Evolutionary conservation across 2,113 vertebrate species (phyloP).

Genomic region (Tylochromis polylepis): DNA sequence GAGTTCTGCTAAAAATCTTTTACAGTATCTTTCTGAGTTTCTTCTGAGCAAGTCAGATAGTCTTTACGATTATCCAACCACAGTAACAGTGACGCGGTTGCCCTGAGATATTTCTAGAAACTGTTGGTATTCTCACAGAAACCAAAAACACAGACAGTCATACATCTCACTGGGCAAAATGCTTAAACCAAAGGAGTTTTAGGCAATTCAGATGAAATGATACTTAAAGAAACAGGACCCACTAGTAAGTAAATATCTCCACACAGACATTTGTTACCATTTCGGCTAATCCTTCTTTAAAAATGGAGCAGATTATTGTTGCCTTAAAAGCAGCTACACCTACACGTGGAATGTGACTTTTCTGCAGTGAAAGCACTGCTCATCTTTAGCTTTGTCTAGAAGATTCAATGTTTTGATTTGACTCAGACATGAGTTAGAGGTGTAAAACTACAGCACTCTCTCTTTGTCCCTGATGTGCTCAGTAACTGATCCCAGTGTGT

Average conservation of each 20-base stretch:
- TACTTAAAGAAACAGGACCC: slow-evolving; percentile 5
- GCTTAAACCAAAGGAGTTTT: slow-evolving; percentile 13
- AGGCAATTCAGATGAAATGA: neutral
- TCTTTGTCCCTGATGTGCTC: slow-evolving; percentile 34
- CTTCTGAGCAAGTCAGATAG: slow-evolving; percentile 10
- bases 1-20: neutral
- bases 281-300: neutral
- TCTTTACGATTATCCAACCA: slow-evolving; percentile 47
- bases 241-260: neutral
- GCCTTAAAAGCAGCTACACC: neutral
- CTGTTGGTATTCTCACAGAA: slow-evolving; percentile 43
- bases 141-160: slow-evolving; percentile 41
- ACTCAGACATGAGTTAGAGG: slow-evolving; percentile 16
- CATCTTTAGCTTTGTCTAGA: slow-evolving; percentile 25
- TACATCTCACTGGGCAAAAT: slow-evolving; percentile 37
- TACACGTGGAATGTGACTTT: slow-evolving; percentile 4
- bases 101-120: slow-evolving; percentile 50
- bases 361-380: slow-evolving; percentile 16
- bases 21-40: slow-evolving; percentile 11
- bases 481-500: slow-evolving; percentile 53
- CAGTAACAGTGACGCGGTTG: slow-evolving; percentile 34
- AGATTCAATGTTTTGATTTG: slow-evolving; percentile 41
- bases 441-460: neutral
- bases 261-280: neutral
- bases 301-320: neutral